Conservation (phyloP, 2,888 invertebrate species). For the Cancer borealis region DNA sequence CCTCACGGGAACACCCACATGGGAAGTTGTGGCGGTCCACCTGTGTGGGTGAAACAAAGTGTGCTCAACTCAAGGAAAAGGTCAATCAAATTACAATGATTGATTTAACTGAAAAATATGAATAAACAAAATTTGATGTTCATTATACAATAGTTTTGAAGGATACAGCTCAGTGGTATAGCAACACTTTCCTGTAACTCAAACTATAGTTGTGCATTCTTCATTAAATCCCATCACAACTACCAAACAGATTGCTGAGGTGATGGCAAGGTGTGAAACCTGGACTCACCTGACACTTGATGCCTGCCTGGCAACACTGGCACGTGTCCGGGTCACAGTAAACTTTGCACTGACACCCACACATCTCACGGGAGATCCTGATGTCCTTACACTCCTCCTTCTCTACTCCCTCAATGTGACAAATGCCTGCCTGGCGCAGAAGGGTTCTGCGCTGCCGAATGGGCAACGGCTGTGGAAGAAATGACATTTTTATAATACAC, state of each 20-base stretch:
- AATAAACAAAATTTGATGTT: too few relatives aligned
- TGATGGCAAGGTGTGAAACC: background rate
- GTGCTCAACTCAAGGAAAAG: too few relatives aligned
- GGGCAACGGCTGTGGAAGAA: conserved; percentile 88
- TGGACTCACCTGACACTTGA: conserved; percentile 91
- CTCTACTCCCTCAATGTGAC: conserved; percentile 94
- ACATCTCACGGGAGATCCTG: conserved; percentile 93
- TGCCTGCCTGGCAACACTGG: conserved; percentile 95
- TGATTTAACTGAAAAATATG: too few relatives aligned
- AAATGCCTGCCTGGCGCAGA: conserved; percentile 93
- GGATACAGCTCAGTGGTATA: too few relatives aligned
- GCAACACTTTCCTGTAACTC: too few relatives aligned
- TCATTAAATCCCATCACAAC: background rate
- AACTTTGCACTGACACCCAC: conserved; percentile 95
- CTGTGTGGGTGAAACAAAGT: conserved; percentile 79
- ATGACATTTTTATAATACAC: background rate
- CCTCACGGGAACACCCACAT: conserved; percentile 96
- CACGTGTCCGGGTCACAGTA: conserved; percentile 97
- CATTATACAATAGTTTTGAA: too few relatives aligned
- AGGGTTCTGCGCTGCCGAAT: conserved; percentile 93
- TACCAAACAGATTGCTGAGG: background rate
- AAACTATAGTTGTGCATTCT: too few relatives aligned
- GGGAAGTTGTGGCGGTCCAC: conserved; percentile 97
- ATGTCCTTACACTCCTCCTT: conserved; percentile 97
- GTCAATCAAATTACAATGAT: too few relatives aligned